Base-by-base conservation (phyloP, 2,888 invertebrate species). In the Hydrotaea cyrtoneurina region DNA sequence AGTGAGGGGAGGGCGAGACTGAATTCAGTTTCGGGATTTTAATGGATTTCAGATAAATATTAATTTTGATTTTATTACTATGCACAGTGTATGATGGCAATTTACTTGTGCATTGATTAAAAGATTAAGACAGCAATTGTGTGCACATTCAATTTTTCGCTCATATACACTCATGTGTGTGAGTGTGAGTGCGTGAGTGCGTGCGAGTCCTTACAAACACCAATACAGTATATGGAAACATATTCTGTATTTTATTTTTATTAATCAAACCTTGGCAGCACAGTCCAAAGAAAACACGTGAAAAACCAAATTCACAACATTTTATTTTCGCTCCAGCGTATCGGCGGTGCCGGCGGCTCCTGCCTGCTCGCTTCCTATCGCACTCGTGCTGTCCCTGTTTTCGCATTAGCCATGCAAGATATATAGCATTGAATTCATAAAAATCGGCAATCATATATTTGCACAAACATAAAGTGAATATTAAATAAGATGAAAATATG, bases 361-460 rank as follows among this genome's bases (percentile, higher is more conserved):
- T 2, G 59, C 43, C 15, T 10, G 13, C 15, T 43, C 11, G 43
- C 43, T 43, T 43, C 10, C 7, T n/a, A n/a, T n/a, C n/a, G n/a
- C n/a, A n/a, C n/a, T n/a, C n/a, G n/a, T 36, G 36, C 3, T 13
- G 39, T 39, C 39, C 39, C 39, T 39, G 39, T 13, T 13, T 39
- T 39, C 36, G 1, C 5, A 15, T 59, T 59, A 62, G 31, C 17
- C 62, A 69, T 69, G 69, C 69, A 21, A 23, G 46, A 69, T 15
- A 69, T 21, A 43, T 69, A 43, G n/a, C 19, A 43, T 13, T 13
- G 46, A 46, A 69, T 69, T 69, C 69, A 69, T 69, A 43, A 69
- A 69, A 69, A 31, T 46, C 39, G 69, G 23, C 39, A 69, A 69
- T 69, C 69, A 69, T 69, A 69, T 23, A 69, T 69, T 69, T 69